Conservation (phyloP, 2,797 vertebrate species). For the Lophius americanus region DNA sequence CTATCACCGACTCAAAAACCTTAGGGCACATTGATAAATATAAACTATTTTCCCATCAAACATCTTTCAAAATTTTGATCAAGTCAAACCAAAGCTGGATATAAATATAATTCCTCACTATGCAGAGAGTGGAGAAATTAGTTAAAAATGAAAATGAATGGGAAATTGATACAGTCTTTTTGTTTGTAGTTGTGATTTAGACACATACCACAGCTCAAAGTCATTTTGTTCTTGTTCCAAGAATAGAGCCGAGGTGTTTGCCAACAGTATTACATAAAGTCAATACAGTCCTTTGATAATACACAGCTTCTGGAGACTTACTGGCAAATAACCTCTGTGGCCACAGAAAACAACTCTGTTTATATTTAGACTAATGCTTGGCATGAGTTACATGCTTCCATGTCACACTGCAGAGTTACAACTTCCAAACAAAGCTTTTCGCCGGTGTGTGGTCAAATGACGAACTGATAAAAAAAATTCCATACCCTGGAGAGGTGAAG, state of each 20-base stretch:
- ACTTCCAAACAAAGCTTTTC: slow-evolving; percentile 2
- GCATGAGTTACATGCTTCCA: background rate
- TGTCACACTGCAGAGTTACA: slow-evolving; percentile 3
- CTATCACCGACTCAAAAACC: background rate
- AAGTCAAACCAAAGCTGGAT: background rate
- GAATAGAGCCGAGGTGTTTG: slow-evolving; percentile 76
- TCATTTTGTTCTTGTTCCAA: slow-evolving; percentile 74
- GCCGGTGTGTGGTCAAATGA: slow-evolving; percentile 9
- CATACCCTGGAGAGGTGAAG: background rate
- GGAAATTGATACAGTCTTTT: slow-evolving; percentile 5
- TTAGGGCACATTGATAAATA: background rate
- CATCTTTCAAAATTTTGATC: background rate
- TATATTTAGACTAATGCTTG: background rate
- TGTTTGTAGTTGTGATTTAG: slow-evolving; percentile 28
- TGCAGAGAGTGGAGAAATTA: background rate
- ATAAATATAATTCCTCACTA: slow-evolving; percentile 5
- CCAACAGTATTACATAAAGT: slow-evolving; percentile 64
- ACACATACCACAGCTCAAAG: slow-evolving; percentile 58
- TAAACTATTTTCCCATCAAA: background rate
- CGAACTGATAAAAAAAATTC: slow-evolving; percentile 1
- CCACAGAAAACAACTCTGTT: background rate
- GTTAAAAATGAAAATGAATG: background rate
- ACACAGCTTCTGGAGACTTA: slow-evolving; percentile 21
- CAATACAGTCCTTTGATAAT: slow-evolving; percentile 68
- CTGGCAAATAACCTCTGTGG: background rate